Evolutionary conservation across 2,113 vertebrate genomes (phyloP).

Genomic region (Echinops telfairi): DNA sequence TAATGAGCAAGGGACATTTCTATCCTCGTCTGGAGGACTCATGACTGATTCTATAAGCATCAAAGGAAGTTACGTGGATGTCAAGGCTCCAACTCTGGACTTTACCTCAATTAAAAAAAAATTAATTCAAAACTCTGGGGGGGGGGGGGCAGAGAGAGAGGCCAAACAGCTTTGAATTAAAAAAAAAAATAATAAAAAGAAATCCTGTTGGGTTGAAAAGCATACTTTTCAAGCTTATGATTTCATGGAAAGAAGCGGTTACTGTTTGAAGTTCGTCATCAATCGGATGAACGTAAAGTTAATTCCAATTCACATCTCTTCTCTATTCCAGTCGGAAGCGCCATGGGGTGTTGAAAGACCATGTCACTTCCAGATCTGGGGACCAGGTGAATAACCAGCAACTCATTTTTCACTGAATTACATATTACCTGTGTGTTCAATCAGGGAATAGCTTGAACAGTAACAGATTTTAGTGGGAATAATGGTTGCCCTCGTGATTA

Average conservation of each 20-base stretch:
- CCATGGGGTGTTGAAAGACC: background rate
- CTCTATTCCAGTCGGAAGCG: background rate
- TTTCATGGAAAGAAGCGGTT: conserved; percentile 38
- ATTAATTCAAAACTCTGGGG: background rate
- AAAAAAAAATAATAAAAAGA: background rate
- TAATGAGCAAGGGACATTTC: background rate
- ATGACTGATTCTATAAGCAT: background rate
- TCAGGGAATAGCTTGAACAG: background rate
- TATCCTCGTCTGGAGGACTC: background rate
- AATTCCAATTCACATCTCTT: background rate
- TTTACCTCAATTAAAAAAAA: conserved; percentile 46
- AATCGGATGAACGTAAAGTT: background rate
- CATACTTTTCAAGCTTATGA: background rate
- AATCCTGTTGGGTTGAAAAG: conserved; percentile 30
- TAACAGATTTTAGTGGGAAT: background rate
- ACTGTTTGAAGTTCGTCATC: conserved; percentile 50
- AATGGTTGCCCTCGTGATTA: conserved; percentile 27
- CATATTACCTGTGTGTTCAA: background rate
- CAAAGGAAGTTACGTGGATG: background rate
- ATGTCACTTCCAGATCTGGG: background rate
- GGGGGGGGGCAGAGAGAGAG: background rate
- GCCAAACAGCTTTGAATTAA: background rate
- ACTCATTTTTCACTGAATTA: conserved; percentile 30
- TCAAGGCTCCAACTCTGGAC: conserved; percentile 12
- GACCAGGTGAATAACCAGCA: background rate